Evolutionary conservation across 2,797 vertebrate species (phyloP).

Genomic region (Okamejei kenojei): DNA sequence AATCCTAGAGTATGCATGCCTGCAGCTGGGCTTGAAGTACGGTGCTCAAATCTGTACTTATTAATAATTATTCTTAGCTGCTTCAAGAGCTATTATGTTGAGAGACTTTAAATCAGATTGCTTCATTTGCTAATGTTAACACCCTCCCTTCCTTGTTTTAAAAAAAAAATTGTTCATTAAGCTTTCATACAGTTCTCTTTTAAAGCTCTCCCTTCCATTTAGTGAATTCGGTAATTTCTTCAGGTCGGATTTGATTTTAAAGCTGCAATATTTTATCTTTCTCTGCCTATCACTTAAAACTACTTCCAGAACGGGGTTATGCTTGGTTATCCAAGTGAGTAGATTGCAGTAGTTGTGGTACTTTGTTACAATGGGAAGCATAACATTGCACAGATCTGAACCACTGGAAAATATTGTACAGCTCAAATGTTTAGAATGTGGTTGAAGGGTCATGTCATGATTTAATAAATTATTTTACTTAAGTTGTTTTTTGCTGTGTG

Average conservation of each 20-base stretch:
- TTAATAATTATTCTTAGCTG: neutral
- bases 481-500: neutral
- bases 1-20: neutral
- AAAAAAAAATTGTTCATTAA: neutral
- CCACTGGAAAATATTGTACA: neutral
- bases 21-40: neutral
- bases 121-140: neutral
- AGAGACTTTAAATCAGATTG: neutral
- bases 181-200: neutral
- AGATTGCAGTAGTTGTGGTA: neutral
- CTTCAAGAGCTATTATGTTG: neutral
- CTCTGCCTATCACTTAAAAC: neutral
- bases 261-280: neutral
- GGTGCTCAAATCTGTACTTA: too few relatives aligned
- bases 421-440: neutral
- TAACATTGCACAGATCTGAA: neutral
- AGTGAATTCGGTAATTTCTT: neutral
- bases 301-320: neutral
- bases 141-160: neutral
- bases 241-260: neutral
- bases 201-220: neutral
- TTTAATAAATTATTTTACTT: slow-evolving; percentile 5
- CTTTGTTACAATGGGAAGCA: neutral
- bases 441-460: neutral
- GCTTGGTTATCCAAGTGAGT: neutral